These are phyloP conservation scores for Schizopygopsis pylzovi DNA, from an alignment of 2,797 vertebrate genomes.

Conservation along the genomic window DNA sequence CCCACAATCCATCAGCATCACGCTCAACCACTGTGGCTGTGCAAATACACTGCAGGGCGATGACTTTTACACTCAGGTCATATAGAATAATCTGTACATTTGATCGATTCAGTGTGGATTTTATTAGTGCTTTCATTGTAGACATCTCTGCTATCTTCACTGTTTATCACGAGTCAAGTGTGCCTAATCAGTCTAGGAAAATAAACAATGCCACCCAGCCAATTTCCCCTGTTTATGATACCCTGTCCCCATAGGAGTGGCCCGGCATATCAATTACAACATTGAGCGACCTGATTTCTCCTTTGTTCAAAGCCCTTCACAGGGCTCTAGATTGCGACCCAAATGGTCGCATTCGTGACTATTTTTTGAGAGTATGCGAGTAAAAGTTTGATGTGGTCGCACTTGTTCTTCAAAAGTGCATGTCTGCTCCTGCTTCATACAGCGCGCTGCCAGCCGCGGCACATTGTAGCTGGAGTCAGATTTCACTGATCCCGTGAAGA, in stretches of 20 bases:
- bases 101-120: constrained; percentile 38
- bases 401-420: too few species aligned
- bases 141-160: constrained; percentile 47
- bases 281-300: constrained; percentile 54
- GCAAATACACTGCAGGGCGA: constrained; percentile 4
- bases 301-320: constrained; percentile 50
- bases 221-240: constrained; percentile 63
- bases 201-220: constrained; percentile 60
- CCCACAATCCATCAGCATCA: constrained; percentile 51
- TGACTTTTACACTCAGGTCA: constrained; percentile 1
- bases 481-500: too few species aligned
- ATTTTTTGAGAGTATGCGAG: too few species aligned
- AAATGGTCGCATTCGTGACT: too few species aligned
- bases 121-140: constrained; percentile 44
- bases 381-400: too few species aligned
- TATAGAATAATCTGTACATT: constrained; percentile 53
- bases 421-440: too few species aligned
- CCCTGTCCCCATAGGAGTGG: constrained; percentile 55
- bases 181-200: constrained; percentile 59
- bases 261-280: constrained; percentile 59
- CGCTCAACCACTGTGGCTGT: constrained; percentile 27
- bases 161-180: constrained; percentile 43
- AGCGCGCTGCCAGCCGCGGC: too few species aligned
- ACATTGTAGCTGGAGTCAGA: too few species aligned
- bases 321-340: too few species aligned